Percentiles rank a stretch among this genome's conserved stretches.
phyloP scores from a whole-genome alignment of 1,140 invertebrate species.

The Ceratina japonica region DNA sequence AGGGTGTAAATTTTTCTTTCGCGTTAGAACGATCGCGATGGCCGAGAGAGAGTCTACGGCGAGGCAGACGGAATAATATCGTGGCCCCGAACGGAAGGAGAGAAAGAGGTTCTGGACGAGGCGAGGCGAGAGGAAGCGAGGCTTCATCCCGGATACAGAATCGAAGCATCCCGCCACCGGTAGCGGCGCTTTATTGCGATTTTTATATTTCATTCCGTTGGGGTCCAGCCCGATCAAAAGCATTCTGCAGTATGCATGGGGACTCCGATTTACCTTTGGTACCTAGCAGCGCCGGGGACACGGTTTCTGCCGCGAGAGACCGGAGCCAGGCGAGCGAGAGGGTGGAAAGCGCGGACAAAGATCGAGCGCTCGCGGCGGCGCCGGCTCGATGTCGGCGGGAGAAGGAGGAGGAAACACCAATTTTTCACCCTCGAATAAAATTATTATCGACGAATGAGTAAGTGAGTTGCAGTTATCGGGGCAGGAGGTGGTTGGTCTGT shows the following conservation, averaged over 20 bases:
- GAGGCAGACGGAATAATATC: no score
- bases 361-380: constrained; percentile 39
- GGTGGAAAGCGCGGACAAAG: constrained; percentile 28
- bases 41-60: no score
- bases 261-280: constrained; percentile 58
- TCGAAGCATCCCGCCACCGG: constrained; percentile 62
- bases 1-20: constrained; percentile 37
- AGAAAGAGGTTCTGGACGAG: no score
- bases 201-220: constrained; percentile 70
- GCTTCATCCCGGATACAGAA: constrained; percentile 61
- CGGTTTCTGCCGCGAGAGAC: constrained; percentile 50
- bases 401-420: constrained; percentile 63
- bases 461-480: constrained; percentile 70
- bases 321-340: constrained; percentile 42
- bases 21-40: constrained; percentile 45
- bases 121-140: no score
- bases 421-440: constrained; percentile 76
- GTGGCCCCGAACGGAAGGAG: neutral
- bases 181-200: constrained; percentile 68
- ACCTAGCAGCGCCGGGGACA: constrained; percentile 38
- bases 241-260: constrained; percentile 68
- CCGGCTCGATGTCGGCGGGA: constrained; percentile 7
- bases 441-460: constrained; percentile 78
- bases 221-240: constrained; percentile 68
- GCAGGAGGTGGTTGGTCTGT: constrained; percentile 35